These are phyloP conservation scores for Listronotus bonariensis DNA, from an alignment of 1,140 invertebrate genomes.

Conservation along the genomic window DNA sequence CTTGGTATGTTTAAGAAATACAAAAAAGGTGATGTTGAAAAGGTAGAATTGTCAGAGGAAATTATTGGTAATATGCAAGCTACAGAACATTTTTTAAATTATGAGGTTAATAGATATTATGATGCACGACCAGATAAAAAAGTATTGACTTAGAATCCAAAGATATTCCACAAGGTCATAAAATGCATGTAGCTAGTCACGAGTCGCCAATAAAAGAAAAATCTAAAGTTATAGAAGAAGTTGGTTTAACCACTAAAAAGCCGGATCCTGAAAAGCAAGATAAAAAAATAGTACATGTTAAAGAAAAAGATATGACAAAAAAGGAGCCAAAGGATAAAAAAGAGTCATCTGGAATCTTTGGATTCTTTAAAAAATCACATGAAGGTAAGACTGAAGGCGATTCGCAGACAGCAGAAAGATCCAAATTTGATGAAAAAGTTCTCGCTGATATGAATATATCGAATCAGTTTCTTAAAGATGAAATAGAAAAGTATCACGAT, in stretches of 20 bases:
- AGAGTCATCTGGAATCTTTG: constrained; percentile 2
- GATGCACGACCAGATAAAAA: constrained; percentile 15
- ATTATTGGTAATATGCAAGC: constrained; percentile 28
- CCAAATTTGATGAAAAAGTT: not conserved
- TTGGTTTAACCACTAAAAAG: too few species aligned
- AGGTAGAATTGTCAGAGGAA: constrained; percentile 19
- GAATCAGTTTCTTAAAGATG: constrained; percentile 27
- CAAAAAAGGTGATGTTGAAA: constrained; percentile 13
- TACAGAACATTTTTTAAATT: constrained; percentile 36
- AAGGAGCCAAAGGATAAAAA: not conserved
- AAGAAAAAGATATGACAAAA: not conserved
- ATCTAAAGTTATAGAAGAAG: too few species aligned
- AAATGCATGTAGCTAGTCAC: too few species aligned
- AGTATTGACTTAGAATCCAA: too few species aligned
- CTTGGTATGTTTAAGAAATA: constrained; percentile 27
- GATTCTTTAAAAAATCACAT: constrained; percentile 19
- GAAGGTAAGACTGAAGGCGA: too few species aligned
- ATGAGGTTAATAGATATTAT: constrained; percentile 39
- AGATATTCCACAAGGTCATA: not conserved
- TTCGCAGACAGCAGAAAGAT: constrained; percentile 1
- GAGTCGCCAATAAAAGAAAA: too few species aligned
- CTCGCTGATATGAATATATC: constrained; percentile 6
- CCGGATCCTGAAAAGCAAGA: too few species aligned
- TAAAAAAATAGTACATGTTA: too few species aligned
- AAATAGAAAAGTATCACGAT: constrained; percentile 24